These are phyloP conservation scores for Micropterix aruncella DNA, from an alignment of 2,888 invertebrate species.

Conservation along the genomic window DNA sequence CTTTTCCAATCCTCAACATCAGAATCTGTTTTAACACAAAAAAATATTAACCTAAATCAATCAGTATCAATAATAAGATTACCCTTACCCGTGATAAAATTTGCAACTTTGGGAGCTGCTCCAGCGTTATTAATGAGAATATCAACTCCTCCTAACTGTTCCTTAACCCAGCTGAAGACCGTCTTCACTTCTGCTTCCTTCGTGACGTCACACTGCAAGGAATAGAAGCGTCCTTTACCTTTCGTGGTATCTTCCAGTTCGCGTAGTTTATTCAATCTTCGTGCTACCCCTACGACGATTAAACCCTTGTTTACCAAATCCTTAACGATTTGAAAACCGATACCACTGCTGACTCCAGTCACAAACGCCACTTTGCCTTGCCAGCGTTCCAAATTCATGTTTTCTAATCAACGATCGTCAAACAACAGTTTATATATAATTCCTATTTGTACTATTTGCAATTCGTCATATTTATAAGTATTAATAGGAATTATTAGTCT, in stretches of 20 bases:
- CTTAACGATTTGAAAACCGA: slow-evolving; percentile 33
- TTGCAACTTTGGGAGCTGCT: slow-evolving; percentile 18
- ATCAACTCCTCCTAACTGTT: slow-evolving; percentile 19
- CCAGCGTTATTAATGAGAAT: slow-evolving; percentile 28
- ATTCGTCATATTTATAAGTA: no score
- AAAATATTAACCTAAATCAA: no score
- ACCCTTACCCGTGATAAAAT: no score
- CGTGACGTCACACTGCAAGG: slow-evolving; percentile 21
- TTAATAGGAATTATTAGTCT: no score
- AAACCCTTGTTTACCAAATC: slow-evolving; percentile 33
- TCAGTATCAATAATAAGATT: no score
- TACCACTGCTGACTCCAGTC: slow-evolving; percentile 49
- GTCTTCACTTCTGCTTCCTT: slow-evolving; percentile 18
- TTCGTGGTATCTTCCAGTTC: slow-evolving; percentile 17
- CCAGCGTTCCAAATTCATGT: slow-evolving; percentile 34
- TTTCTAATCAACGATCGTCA: no score
- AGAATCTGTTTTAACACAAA: no score
- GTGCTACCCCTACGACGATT: slow-evolving; percentile 37
- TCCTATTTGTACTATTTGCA: no score
- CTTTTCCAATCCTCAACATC: slow-evolving; percentile 18
- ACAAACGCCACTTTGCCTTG: slow-evolving; percentile 43
- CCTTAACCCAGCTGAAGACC: slow-evolving; percentile 19
- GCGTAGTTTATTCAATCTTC: slow-evolving; percentile 29
- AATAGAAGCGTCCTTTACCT: slow-evolving; percentile 20
- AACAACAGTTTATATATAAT: no score